Conservation (phyloP, 1,140 invertebrate genomes). For the Mya arenaria region DNA sequence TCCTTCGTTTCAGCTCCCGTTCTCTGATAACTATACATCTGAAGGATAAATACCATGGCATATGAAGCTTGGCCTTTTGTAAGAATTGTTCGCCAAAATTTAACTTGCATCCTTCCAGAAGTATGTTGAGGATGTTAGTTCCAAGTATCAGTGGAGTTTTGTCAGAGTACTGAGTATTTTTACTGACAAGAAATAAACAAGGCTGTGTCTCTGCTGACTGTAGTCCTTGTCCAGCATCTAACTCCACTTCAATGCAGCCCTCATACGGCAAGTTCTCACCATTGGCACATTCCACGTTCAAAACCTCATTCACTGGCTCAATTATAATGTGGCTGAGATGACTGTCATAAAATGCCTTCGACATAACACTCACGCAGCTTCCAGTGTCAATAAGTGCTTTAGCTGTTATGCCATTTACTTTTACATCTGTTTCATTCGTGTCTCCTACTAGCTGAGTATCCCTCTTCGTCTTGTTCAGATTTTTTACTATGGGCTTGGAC, state of each 20-base stretch:
- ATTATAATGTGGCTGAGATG: background rate
- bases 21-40: background rate
- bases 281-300: conserved; percentile 12
- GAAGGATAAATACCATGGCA: conserved; percentile 17
- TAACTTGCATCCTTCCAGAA: background rate
- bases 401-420: background rate
- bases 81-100: conserved; percentile 5
- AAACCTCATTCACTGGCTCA: background rate
- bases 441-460: conserved; percentile 4
- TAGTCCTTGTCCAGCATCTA: background rate
- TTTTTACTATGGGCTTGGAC: background rate
- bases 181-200: background rate
- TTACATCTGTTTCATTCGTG: background rate
- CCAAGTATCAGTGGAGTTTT: background rate
- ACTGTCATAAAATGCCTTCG: conserved; percentile 1
- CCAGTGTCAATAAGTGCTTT: background rate
- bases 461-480: background rate
- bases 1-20: background rate
- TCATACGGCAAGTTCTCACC: background rate
- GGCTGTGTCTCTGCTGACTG: background rate
- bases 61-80: conserved; percentile 18
- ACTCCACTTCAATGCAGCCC: conserved; percentile 2
- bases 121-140: background rate
- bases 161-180: background rate
- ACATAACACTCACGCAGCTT: conserved; percentile 7